Percentiles rank a stretch among this genome's conserved stretches.
Conservation (phyloP, 2,797 vertebrate species). For the Peromyscus eremicus region DNA sequence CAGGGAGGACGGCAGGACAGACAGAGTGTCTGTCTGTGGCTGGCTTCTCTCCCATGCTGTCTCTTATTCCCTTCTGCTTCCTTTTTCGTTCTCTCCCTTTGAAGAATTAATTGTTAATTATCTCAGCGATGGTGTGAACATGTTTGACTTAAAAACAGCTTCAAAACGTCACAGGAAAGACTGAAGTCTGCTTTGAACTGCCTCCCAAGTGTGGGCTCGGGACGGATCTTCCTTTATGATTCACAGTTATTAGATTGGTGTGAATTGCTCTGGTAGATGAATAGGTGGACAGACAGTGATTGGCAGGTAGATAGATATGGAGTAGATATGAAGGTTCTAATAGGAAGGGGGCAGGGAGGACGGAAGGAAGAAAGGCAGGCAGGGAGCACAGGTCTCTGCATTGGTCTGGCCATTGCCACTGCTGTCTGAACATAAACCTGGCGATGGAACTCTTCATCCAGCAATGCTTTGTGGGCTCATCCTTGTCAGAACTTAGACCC, state of each 20-base stretch:
- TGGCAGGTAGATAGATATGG: not conserved
- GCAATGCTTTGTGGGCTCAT: not conserved
- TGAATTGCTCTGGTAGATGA: not conserved
- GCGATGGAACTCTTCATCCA: not conserved
- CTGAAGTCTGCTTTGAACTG: conserved; percentile 18
- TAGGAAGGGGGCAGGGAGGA: too few relatives aligned
- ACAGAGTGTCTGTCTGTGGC: not conserved
- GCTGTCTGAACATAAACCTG: not conserved
- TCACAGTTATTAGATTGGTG: conserved; percentile 16
- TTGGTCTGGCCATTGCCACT: not conserved
- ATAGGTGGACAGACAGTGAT: not conserved
- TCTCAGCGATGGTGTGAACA: not conserved
- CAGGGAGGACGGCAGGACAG: not conserved
- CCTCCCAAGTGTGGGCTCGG: not conserved
- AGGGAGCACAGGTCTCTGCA: not conserved
- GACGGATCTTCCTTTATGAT: not conserved
- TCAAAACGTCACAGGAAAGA: not conserved
- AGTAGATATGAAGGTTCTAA: too few relatives aligned
- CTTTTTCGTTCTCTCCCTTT: conserved; percentile 6
- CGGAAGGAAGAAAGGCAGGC: not conserved
- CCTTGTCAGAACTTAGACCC: not conserved
- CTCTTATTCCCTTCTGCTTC: not conserved
- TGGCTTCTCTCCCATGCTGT: not conserved
- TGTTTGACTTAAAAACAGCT: conserved; percentile 36
- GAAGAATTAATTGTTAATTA: conserved; percentile 52